Base-by-base conservation (phyloP, 2,113 vertebrate species). In the Tychaedon coryphoeus region DNA sequence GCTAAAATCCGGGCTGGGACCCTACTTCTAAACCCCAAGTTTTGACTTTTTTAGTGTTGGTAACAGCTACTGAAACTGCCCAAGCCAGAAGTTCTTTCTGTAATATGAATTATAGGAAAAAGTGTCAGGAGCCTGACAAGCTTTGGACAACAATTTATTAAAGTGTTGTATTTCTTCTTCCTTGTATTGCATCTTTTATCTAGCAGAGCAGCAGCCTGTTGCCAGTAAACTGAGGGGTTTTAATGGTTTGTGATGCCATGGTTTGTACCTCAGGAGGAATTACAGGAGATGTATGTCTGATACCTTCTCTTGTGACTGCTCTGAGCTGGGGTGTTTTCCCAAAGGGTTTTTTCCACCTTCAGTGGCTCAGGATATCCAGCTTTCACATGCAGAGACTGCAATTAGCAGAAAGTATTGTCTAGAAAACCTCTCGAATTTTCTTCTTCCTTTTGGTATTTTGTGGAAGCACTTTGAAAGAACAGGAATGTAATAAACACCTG, bases 221-320 rank as follows among this genome's bases (percentile, higher is more conserved):
- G 48, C 18, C 61, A 62, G 34, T 18, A 4, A 34, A 2, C 9
- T 25, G 8, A 6, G 25, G 6, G 1, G 0, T 10, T 54, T 58
- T 7, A 1, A 3, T 54, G 74, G 22, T 38, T 73, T 33, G 0
- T 38, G 38, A 3, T 22, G 19, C 22, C 10, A 2, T 56, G 43
- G 34, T 67, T 84, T 78, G 23, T 50, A 8, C 38, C 8, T 51
- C 20, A 4, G 42, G 64, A 13, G 47, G 43, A 62, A 48, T 64
- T 50, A 6, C 14, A 51, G 74, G 56, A 71, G 24, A 2, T 71
- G 14, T 62, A 4, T 62, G 5, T 19, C 8, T 74, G 56, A 10
- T 31, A 1, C 5, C 12, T 40, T 25, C 43, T 19, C 36, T 25
- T 28, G 26, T 10, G 72, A 1, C 45, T 80, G 48, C 81, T 42